These are phyloP conservation scores for Boulengeromyrus knoepffleri DNA, from an alignment of 2,113 vertebrate species.

Conservation along the genomic window DNA sequence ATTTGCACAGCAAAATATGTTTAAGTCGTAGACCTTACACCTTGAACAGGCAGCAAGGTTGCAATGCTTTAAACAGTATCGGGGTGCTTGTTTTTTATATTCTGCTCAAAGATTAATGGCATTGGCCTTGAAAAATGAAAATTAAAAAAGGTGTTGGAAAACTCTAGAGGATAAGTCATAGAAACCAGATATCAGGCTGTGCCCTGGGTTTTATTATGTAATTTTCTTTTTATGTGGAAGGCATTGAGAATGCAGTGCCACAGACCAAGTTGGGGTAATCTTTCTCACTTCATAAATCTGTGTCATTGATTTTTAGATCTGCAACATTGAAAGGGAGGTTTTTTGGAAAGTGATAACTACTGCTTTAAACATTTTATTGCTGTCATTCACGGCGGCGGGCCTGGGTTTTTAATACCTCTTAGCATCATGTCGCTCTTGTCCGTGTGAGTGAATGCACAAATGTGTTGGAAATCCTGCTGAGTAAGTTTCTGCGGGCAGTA, in stretches of 20 bases:
- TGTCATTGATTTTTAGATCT: conserved; percentile 30
- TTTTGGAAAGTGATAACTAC: conserved; percentile 49
- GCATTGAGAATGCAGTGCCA: conserved; percentile 16
- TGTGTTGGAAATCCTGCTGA: conserved; percentile 52
- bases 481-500: conserved; percentile 56
- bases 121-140: conserved; percentile 25
- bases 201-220: conserved; percentile 23
- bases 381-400: conserved; percentile 42
- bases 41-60: conserved; percentile 22
- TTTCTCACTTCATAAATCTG: conserved; percentile 26
- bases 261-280: conserved; percentile 22
- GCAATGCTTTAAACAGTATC: conserved; percentile 15
- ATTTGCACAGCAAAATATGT: conserved; percentile 5
- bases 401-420: conserved; percentile 55
- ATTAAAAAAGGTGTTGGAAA: conserved; percentile 24
- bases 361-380: conserved; percentile 56
- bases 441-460: conserved; percentile 50
- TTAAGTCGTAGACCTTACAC: conserved; percentile 8
- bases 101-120: conserved; percentile 18
- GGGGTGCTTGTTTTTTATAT: conserved; percentile 17
- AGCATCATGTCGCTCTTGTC: conserved; percentile 53
- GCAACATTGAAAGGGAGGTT: conserved; percentile 25
- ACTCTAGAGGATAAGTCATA: conserved; percentile 15
- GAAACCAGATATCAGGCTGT: conserved; percentile 18
- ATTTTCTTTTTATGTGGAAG: conserved; percentile 27